Conservation (phyloP, 2,797 vertebrate species). For the Clarias pachynema region DNA sequence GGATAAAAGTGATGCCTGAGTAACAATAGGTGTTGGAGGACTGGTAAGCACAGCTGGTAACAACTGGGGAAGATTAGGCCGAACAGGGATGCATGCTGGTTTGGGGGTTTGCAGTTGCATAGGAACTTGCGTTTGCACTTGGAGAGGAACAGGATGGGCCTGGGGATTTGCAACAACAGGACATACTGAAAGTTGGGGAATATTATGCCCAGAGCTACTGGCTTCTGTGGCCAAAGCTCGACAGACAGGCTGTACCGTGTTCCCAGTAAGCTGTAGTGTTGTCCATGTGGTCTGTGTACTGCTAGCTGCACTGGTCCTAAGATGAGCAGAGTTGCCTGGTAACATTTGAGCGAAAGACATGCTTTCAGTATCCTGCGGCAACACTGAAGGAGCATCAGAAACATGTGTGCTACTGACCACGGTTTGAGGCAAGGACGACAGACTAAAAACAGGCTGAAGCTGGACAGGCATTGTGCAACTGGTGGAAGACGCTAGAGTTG, state of each 20-base stretch:
- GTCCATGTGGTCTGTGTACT: slow-evolving; percentile 98
- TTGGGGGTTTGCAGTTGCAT: slow-evolving; percentile 69
- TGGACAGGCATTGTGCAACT: slow-evolving; percentile 62
- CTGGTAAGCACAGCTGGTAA: slow-evolving; percentile 66
- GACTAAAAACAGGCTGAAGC: slow-evolving; percentile 57
- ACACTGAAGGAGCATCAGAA: slow-evolving; percentile 66
- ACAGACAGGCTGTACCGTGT: slow-evolving; percentile 90
- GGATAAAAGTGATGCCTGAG: slow-evolving; percentile 67
- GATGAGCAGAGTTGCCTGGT: slow-evolving; percentile 68
- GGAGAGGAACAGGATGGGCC: slow-evolving; percentile 79
- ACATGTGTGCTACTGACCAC: slow-evolving; percentile 63
- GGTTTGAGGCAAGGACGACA: slow-evolving; percentile 63
- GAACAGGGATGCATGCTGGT: slow-evolving; percentile 68
- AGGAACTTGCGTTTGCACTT: slow-evolving; percentile 71
- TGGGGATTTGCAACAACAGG: slow-evolving; percentile 72
- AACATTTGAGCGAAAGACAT: slow-evolving; percentile 67
- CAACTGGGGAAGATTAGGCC: slow-evolving; percentile 66
- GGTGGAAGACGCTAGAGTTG: slow-evolving; percentile 61
- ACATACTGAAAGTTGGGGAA: slow-evolving; percentile 75
- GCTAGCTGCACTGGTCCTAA: slow-evolving; percentile 82
- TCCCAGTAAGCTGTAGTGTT: slow-evolving; percentile 91
- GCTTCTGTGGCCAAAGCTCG: slow-evolving; percentile 73
- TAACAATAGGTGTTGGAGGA: slow-evolving; percentile 67
- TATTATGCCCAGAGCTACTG: slow-evolving; percentile 65
- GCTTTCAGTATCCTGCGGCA: slow-evolving; percentile 65